These are phyloP conservation scores for Etheostoma cragini DNA, from an alignment of 2,113 vertebrate genomes.

Conservation along the genomic window DNA sequence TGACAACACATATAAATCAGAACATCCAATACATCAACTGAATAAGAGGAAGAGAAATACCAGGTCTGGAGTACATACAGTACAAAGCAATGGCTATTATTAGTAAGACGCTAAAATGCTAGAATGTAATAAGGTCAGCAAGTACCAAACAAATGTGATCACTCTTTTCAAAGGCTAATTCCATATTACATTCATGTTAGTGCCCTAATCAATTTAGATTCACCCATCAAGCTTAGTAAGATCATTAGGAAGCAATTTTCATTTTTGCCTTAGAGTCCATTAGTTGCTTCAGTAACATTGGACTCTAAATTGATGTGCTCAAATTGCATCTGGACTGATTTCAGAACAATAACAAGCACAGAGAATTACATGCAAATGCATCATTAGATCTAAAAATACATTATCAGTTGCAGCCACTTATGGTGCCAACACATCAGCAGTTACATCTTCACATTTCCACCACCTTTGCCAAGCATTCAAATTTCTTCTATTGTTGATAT, in stretches of 20 bases:
- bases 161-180: constrained; percentile 80
- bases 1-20: constrained; percentile 23
- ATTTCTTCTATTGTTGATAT: constrained; percentile 65
- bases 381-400: constrained; percentile 75
- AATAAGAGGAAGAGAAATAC: constrained; percentile 17
- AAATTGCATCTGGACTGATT: constrained; percentile 81
- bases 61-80: constrained; percentile 9
- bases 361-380: constrained; percentile 78
- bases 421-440: constrained; percentile 47
- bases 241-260: constrained; percentile 86
- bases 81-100: constrained; percentile 41
- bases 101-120: constrained; percentile 40
- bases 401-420: constrained; percentile 54
- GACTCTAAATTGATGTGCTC: constrained; percentile 80
- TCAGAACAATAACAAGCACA: constrained; percentile 75
- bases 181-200: constrained; percentile 82
- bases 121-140: constrained; percentile 65
- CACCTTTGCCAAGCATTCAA: constrained; percentile 57
- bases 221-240: constrained; percentile 81
- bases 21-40: constrained; percentile 30
- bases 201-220: constrained; percentile 82
- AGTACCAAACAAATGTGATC: constrained; percentile 69
- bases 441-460: constrained; percentile 59
- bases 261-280: constrained; percentile 82
- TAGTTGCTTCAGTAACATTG: constrained; percentile 81